A percentile compares a stretch with the other conserved stretches of the same genome.
These are phyloP conservation scores for Serripes groenlandicus DNA, from an alignment of 2,888 invertebrate species.

Conservation along the genomic window DNA sequence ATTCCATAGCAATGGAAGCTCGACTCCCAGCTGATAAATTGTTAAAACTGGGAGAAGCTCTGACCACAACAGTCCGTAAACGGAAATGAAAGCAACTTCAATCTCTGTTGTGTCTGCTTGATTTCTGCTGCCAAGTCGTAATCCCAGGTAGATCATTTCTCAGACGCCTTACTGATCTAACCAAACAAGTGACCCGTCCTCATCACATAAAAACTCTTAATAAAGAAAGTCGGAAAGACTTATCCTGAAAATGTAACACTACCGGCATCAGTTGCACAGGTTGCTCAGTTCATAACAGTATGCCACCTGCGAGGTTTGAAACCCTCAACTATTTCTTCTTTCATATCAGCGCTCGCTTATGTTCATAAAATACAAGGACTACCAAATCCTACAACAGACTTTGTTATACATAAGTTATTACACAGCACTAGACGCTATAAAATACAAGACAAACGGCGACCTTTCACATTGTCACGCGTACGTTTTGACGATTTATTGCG, in stretches of 20 bases:
- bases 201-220: slow-evolving; percentile 42
- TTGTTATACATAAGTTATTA: slow-evolving; percentile 34
- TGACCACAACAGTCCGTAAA: background rate
- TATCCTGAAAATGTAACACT: slow-evolving; percentile 38
- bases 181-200: slow-evolving; percentile 30
- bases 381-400: slow-evolving; percentile 2
- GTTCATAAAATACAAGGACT: slow-evolving; percentile 25
- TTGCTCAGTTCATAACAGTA: slow-evolving; percentile 43
- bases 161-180: slow-evolving; percentile 42
- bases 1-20: slow-evolving; percentile 45
- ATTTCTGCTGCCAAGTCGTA: slow-evolving; percentile 54
- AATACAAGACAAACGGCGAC: slow-evolving; percentile 28
- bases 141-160: slow-evolving; percentile 45
- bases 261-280: slow-evolving; percentile 4
- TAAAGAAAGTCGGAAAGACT: slow-evolving; percentile 14
- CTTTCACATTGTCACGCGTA: slow-evolving; percentile 32
- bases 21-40: slow-evolving; percentile 37
- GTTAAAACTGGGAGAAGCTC: background rate
- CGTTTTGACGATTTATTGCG: background rate
- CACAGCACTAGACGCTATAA: background rate
- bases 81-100: slow-evolving; percentile 11
- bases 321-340: slow-evolving; percentile 27
- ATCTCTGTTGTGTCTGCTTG: slow-evolving; percentile 39
- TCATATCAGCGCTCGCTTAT: slow-evolving; percentile 35
- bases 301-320: background rate